These are phyloP conservation scores for Cynocephalus volans DNA, from an alignment of 2,113 vertebrate species.

Conservation along the genomic window DNA sequence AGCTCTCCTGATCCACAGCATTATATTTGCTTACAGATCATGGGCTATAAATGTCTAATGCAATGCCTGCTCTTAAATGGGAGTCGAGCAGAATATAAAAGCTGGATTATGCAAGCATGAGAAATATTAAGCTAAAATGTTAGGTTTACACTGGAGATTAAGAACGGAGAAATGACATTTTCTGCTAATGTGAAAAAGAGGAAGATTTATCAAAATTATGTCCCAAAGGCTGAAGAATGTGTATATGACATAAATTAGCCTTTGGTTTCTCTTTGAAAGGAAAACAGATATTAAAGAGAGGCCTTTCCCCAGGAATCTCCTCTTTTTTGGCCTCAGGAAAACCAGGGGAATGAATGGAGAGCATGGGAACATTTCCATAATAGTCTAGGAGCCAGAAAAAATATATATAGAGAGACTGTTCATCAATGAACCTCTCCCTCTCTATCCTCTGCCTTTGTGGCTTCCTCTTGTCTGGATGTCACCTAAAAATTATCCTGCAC, in stretches of 20 bases:
- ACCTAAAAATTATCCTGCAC: no score
- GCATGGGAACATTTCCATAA: not conserved
- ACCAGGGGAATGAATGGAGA: not conserved
- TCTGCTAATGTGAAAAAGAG: not conserved
- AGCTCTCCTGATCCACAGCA: accelerated
- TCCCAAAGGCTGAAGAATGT: not conserved
- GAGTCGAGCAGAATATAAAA: not conserved
- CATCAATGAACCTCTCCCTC: accelerated
- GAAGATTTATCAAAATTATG: not conserved
- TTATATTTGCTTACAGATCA: not conserved
- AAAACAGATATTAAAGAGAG: not conserved
- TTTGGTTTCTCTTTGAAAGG: not conserved
- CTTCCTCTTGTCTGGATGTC: not conserved
- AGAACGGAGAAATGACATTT: not conserved
- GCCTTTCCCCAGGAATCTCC: accelerated
- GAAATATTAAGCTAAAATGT: not conserved
- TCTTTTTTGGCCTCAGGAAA: not conserved
- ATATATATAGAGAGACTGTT: accelerated
- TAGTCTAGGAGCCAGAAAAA: not conserved
- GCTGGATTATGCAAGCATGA: not conserved
- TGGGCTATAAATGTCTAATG: no score
- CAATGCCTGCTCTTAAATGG: accelerated
- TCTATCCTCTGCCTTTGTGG: accelerated
- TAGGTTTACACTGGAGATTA: not conserved
- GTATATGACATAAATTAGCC: not conserved